Conservation (phyloP, 2,797 vertebrate genomes). For the Gephyroberyx darwinii region DNA sequence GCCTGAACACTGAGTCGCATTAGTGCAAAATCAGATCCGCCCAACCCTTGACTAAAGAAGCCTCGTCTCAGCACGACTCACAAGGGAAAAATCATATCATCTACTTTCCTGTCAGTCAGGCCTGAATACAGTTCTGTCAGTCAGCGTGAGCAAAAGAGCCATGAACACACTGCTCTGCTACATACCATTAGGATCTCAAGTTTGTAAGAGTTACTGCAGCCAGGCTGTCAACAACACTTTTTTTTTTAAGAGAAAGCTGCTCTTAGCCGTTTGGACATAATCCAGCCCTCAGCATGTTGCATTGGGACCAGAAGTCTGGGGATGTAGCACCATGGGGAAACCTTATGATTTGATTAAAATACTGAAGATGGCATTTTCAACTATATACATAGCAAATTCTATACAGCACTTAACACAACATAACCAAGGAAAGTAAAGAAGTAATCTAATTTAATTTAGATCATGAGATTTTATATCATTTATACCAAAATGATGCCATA, state of each 20-base stretch:
- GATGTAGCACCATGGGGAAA: conserved; percentile 32
- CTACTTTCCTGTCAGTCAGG: conserved; percentile 71
- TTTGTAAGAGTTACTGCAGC: conserved; percentile 74
- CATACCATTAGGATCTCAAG: conserved; percentile 64
- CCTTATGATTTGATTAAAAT: conserved; percentile 42
- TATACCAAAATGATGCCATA: neutral
- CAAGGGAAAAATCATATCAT: conserved; percentile 58
- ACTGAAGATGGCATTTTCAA: conserved; percentile 20
- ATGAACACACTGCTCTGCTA: conserved; percentile 57
- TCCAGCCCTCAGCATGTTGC: conserved; percentile 73
- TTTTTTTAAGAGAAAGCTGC: conserved; percentile 83
- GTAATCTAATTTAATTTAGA: neutral
- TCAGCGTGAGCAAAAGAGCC: conserved; percentile 59
- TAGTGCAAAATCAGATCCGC: conserved; percentile 53
- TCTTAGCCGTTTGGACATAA: conserved; percentile 85
- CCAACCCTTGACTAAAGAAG: conserved; percentile 55
- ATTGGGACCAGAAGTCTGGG: conserved; percentile 39
- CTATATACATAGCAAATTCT: conserved; percentile 20
- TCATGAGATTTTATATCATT: conserved; percentile 16
- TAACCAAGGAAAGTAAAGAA: conserved; percentile 3
- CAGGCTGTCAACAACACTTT: conserved; percentile 88
- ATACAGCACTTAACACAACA: neutral
- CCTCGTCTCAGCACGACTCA: conserved; percentile 64
- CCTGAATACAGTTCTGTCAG: conserved; percentile 68
- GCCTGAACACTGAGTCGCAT: conserved; percentile 42